Evolutionary conservation across 2,113 vertebrate species (phyloP).

Genomic region (Tychaedon coryphoeus): DNA sequence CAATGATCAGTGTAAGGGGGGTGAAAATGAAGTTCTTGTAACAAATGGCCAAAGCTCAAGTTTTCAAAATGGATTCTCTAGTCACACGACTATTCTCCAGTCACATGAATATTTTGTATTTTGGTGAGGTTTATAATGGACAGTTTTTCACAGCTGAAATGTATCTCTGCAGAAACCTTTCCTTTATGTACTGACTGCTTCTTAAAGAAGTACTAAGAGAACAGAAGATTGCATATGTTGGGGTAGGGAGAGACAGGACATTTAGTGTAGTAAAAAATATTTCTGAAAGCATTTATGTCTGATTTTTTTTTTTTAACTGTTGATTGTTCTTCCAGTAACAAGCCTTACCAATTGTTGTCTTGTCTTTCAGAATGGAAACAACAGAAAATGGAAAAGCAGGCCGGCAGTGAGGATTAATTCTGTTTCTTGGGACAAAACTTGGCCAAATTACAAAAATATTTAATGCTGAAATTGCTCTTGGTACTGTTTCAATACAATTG

Average conservation of each 20-base stretch:
- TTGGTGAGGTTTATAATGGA: background rate
- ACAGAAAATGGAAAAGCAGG: conserved; percentile 92
- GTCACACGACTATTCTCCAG: background rate
- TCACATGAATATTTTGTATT: background rate
- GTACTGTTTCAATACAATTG: conserved; percentile 66
- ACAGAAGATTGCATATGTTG: background rate
- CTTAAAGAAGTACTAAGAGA: background rate
- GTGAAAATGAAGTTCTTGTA: background rate
- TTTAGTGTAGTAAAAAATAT: background rate
- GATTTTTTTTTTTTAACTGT: background rate
- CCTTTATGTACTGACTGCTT: background rate
- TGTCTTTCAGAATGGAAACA: conserved; percentile 85
- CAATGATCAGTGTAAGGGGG: background rate
- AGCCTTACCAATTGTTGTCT: background rate
- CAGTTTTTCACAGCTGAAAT: background rate
- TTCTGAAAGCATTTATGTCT: background rate
- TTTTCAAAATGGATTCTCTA: background rate
- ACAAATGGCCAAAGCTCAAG: background rate
- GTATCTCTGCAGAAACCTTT: background rate
- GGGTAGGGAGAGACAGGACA: background rate
- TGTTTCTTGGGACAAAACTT: conserved; percentile 6
- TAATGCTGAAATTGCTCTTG: conserved; percentile 62
- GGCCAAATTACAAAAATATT: conserved; percentile 19
- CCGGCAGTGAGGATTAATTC: conserved; percentile 78
- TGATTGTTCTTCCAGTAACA: background rate